Evolutionary conservation across 2,888 invertebrate genomes (phyloP).

Genomic region (Dorcus hopei): DNA sequence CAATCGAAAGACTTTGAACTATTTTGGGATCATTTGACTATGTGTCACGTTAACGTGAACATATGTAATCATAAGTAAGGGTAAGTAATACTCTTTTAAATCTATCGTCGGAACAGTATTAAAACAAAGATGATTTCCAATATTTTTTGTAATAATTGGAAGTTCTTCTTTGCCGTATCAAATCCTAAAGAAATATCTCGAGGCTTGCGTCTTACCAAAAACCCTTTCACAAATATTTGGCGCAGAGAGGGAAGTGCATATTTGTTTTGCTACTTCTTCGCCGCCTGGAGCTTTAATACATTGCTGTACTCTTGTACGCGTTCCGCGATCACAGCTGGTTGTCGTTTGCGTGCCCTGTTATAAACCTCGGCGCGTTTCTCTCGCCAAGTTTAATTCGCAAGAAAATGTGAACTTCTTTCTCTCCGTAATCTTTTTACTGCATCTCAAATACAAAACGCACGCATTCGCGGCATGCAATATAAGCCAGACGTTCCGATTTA

Average conservation of each 20-base stretch:
- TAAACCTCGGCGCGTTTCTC: not conserved
- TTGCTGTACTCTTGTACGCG: conserved; percentile 4
- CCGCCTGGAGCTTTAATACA: conserved; percentile 11
- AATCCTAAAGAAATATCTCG: not conserved
- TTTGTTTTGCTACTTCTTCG: conserved; percentile 12
- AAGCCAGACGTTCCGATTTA: too few species aligned
- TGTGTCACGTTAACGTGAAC: too few species aligned
- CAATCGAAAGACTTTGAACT: too few species aligned
- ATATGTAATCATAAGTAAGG: too few species aligned
- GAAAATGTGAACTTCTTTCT: not conserved
- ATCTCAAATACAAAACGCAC: not conserved
- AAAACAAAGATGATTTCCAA: too few species aligned
- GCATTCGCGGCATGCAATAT: too few species aligned
- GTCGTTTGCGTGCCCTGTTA: not conserved
- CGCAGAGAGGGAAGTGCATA: conserved; percentile 25
- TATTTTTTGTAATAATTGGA: too few species aligned
- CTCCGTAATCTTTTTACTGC: conserved; percentile 3
- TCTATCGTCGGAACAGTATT: too few species aligned
- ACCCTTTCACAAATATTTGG: conserved; percentile 31
- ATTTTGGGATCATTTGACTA: too few species aligned
- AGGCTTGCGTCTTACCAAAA: conserved; percentile 26
- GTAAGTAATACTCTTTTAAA: too few species aligned
- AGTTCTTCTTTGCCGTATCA: too few species aligned
- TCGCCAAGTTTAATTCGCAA: too few species aligned
- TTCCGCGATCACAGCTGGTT: conserved; percentile 4